Evolutionary conservation across 2,888 invertebrate species (phyloP), one percentile per base, ranked within the genome.

Genomic region (Stenodera caucasica): DNA sequence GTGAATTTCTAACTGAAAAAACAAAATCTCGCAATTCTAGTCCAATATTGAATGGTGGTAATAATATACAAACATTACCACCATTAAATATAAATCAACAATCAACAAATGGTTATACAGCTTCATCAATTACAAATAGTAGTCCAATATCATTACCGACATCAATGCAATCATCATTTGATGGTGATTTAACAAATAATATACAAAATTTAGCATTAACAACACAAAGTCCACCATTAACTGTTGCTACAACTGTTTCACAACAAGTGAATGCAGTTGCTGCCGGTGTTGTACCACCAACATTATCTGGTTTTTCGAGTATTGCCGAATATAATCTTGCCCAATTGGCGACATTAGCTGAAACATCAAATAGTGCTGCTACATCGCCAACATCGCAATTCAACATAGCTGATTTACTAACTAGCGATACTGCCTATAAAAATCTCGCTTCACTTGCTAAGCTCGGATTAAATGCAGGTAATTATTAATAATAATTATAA

Each of bases 401-500:
- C 70, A 90, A 88, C 59, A 81, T 93, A 67, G 90, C 90, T 7
- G 92, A 94, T 77, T 82, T 93, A 58, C 84, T 93, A 58, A 86
- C 88, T 61, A 91, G 90, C 15, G 90, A 90, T 73, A 89, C 91
- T 72, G 92, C 94, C 11, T 88, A 92, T 72, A 92, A 92, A 80
- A 96, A 95, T 82, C 83, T 96, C 67, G 93, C 95, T 77, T 94
- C 93, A 29, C 86, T 96, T 61, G 94, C 94, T 61, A 95, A 95
- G 80, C 84, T 95, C 58, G 94, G 94, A 74, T 80, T 89, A 54
- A 82, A 80, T 72, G 84, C 87, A 74, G 88, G 89, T 89, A 78
- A 82, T 52, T 30, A 51, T 52, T 12, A 30, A 12, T 40, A n/a
- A 26, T n/a, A 18, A 2, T 26, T 50, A 7, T 7, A 2, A 15